Evolutionary conservation across 2,113 vertebrate genomes (phyloP), one percentile per base, ranked within the genome.

Genomic region (Talpa occidentalis): DNA sequence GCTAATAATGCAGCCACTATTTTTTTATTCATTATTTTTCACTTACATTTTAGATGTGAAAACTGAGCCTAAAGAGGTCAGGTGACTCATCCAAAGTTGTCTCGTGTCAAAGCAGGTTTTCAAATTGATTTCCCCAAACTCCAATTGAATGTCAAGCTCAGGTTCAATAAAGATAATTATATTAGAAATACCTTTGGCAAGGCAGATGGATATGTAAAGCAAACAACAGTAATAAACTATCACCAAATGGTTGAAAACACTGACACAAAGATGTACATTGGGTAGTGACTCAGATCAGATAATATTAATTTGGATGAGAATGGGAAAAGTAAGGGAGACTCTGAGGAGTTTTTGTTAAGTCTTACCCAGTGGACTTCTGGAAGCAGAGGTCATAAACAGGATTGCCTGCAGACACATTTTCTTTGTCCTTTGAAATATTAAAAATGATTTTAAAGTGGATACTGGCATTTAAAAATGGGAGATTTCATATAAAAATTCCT

Each of bases 371-470:
- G 1, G n/a, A 24, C n/a, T 86, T 73, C 83, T 80, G 35, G 26
- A 67, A 62, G n/a, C 89, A 86, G 67, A 42, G 26, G 30, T 74
- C 32, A 64, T n/a, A 60, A 22, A 15, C 28, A 11, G n/a, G n/a
- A 24, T 62, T 86, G 60, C 15, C 35, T 67, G 56, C 2, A 73
- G 40, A 72, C 1, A 37, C 30, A 22, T 69, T 88, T 84, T 42
- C 62, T 86, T 72, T 90, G 42, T 82, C 19, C 32, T 60, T 81
- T 22, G 35, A 21, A 49, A n/a, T 73, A 37, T 80, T 72, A 86
- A 44, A 37, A 86, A 16, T 82, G 24, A 78, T 77, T 95, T 86
- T 67, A 24, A 86, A 77, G 91, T 62, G 17, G 26, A 69, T 93
- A 80, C 78, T 12, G 54, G 92, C 30, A 26, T 44, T 84, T 93